Conservation (phyloP, 2,888 invertebrate genomes). For the Drosophila buzzatii region DNA sequence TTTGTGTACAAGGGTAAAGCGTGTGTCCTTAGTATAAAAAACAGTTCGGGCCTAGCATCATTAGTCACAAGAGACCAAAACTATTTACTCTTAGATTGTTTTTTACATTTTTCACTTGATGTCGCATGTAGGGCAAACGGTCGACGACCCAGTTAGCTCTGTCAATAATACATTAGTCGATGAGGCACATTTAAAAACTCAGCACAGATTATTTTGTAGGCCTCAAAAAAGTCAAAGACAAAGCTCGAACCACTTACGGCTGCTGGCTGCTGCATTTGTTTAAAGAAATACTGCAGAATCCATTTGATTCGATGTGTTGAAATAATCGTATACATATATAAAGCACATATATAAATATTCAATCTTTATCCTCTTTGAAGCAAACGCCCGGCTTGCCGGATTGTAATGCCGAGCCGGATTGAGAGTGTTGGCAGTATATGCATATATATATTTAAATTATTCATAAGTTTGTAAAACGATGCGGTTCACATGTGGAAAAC, state of each 20-base stretch:
- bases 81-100: conserved; percentile 6
- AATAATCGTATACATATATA: conserved; percentile 25
- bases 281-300: conserved; percentile 10
- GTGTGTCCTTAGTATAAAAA: background rate
- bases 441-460: conserved; percentile 56
- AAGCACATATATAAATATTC: conserved; percentile 51
- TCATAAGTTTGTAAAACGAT: conserved; percentile 70
- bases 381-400: conserved; percentile 2
- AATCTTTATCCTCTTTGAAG: conserved; percentile 47
- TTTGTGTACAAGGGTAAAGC: background rate
- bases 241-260: background rate
- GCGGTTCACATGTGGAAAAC: conserved; percentile 48
- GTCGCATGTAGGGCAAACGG: conserved; percentile 8
- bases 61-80: conserved; percentile 9
- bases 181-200: background rate
- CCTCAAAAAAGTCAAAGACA: conserved; percentile 5
- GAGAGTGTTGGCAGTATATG: background rate
- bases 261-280: conserved; percentile 22
- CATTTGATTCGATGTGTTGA: conserved; percentile 35
- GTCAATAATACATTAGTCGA: conserved; percentile 16
- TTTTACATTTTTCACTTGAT: background rate
- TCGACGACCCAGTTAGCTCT: conserved; percentile 18
- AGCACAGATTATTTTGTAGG: conserved; percentile 6
- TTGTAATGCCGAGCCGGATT: background rate
- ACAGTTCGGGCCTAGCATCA: background rate